Conservation (phyloP, 2,888 invertebrate genomes). For the Hypselothyrea guttata region DNA sequence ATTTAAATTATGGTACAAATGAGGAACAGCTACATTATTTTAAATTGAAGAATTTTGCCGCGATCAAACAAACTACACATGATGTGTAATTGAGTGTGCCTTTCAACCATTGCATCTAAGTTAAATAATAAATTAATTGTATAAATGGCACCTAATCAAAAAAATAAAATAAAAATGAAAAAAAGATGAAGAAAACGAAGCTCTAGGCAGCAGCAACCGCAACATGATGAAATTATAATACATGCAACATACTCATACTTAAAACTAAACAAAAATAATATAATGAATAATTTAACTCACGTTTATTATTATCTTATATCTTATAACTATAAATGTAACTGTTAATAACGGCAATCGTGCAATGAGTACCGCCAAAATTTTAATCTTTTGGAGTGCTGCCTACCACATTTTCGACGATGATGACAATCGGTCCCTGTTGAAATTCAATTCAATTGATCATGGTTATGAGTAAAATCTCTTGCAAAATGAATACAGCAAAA, state of each 20-base stretch:
- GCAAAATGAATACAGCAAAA: conserved; percentile 7
- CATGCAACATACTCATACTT: conserved; percentile 25
- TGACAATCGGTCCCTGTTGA: conserved; percentile 27
- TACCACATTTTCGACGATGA: conserved; percentile 16
- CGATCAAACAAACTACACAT: conserved; percentile 19
- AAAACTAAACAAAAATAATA: conserved; percentile 19
- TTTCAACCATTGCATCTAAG: conserved; percentile 49
- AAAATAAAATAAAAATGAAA: conserved; percentile 9
- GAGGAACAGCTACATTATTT: conserved; percentile 45
- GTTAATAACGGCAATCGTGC: conserved; percentile 70
- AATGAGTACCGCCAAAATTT: conserved; percentile 48
- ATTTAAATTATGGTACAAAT: conserved; percentile 76
- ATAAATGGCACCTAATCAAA: conserved; percentile 59
- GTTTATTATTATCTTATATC: conserved; percentile 4
- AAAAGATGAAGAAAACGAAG: conserved; percentile 2
- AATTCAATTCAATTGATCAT: conserved; percentile 59
- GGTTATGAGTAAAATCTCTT: conserved; percentile 45
- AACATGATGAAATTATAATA: conserved; percentile 55
- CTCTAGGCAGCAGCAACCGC: conserved; percentile 38
- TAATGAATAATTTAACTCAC: conserved; percentile 42
- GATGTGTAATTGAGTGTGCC: conserved; percentile 63
- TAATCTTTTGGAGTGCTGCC: conserved; percentile 50
- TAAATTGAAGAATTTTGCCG: conserved; percentile 69
- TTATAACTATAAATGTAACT: conserved; percentile 25
- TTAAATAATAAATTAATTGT: conserved; percentile 34